phyloP scores from a whole-genome alignment of 2,113 vertebrate species.

The Dromas ardeola region DNA sequence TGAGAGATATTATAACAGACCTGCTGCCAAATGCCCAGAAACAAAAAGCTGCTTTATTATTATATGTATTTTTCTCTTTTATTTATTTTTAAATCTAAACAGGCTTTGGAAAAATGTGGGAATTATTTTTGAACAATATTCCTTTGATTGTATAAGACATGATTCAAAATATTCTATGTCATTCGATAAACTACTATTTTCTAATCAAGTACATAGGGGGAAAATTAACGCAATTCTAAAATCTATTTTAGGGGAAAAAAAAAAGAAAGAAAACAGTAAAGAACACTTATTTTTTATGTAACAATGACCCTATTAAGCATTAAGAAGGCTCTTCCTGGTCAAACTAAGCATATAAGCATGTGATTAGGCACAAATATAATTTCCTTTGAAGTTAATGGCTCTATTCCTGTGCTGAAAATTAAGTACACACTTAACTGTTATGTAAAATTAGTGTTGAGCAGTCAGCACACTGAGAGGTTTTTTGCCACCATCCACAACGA shows the following conservation, averaged over 20 bases:
- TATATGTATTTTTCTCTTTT: constrained; percentile 5
- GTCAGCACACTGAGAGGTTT: neutral
- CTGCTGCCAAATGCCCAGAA: constrained; percentile 23
- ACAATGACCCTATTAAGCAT: neutral
- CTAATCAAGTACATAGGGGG: neutral
- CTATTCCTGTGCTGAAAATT: neutral
- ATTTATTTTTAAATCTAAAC: constrained; percentile 19
- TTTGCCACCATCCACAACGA: neutral
- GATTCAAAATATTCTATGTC: neutral
- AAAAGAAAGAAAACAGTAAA: neutral
- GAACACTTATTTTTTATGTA: constrained; percentile 39
- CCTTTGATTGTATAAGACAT: neutral
- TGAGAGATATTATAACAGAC: neutral
- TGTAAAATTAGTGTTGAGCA: neutral
- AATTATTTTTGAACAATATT: constrained; percentile 54
- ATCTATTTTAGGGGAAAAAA: constrained; percentile 40
- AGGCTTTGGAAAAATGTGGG: neutral
- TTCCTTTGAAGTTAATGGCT: neutral
- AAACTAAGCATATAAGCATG: neutral
- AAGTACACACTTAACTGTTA: neutral
- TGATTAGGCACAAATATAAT: neutral
- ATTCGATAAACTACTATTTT: constrained; percentile 41
- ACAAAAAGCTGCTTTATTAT: constrained; percentile 24
- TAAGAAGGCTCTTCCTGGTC: neutral
- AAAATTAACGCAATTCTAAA: constrained; percentile 28